phyloP scores from a whole-genome alignment of 30 jellyfish, hydroid and myxozoan species.

The Euphysa ruthae region DNA sequence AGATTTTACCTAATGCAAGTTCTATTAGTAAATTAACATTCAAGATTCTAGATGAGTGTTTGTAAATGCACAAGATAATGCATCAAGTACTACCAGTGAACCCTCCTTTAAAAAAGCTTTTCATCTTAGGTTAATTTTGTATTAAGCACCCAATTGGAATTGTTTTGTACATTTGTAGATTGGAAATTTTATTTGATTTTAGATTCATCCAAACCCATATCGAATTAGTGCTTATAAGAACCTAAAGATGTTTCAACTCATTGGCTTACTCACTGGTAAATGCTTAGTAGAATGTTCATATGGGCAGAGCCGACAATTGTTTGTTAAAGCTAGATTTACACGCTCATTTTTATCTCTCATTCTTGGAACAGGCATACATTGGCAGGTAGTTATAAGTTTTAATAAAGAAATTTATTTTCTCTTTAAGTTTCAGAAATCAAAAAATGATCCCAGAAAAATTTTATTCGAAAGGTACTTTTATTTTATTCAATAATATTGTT shows the following conservation, averaged over 20 bases:
- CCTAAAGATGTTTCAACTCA: conserved; percentile 58
- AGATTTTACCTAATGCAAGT: no score
- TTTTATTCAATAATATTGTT: not conserved
- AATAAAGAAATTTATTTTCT: no score
- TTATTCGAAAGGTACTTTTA: not conserved
- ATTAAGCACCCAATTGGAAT: no score
- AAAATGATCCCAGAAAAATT: not conserved
- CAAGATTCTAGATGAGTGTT: no score
- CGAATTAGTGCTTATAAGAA: conserved; percentile 53
- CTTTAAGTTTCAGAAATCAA: no score
- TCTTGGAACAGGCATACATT: conserved; percentile 67
- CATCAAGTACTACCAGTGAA: no score
- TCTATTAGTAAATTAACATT: no score
- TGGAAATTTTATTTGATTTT: not conserved
- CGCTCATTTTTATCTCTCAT: conserved; percentile 82
- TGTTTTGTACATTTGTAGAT: no score
- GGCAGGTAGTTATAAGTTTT: conserved; percentile 68
- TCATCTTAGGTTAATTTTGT: no score
- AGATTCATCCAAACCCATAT: conserved; percentile 90
- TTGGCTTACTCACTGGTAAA: conserved; percentile 86
- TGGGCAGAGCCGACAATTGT: conserved; percentile 47
- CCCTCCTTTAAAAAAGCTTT: no score
- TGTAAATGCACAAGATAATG: no score
- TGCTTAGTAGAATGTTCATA: conserved; percentile 72
- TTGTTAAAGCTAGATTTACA: conserved; percentile 79